These are phyloP conservation scores for Palaemon carinicauda DNA, from an alignment of 1,140 invertebrate species.

Conservation along the genomic window DNA sequence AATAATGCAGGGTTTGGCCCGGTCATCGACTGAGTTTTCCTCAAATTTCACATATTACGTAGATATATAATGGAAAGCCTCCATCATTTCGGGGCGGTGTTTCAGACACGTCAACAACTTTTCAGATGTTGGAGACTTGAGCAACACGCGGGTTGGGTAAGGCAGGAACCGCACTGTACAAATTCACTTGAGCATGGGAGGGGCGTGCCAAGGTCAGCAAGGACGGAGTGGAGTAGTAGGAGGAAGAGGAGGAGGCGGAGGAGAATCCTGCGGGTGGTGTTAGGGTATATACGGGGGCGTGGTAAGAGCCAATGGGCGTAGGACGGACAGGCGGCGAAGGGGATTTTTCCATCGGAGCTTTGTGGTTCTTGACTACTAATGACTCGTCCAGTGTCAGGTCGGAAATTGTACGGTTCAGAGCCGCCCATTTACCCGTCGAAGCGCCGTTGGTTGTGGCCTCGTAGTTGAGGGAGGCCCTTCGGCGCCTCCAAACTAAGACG, in stretches of 20 bases:
- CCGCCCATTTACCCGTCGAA: conserved; percentile 22
- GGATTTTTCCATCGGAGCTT: background rate
- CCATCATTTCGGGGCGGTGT: background rate
- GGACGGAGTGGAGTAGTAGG: background rate
- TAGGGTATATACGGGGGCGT: conserved; percentile 18
- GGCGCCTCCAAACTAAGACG: conserved; percentile 11
- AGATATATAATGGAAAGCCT: background rate
- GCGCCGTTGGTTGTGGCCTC: background rate
- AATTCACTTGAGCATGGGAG: conserved; percentile 20
- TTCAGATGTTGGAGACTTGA: conserved; percentile 15
- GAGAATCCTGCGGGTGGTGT: background rate
- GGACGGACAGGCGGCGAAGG: background rate
- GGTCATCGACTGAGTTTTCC: no score
- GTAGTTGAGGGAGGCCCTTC: background rate
- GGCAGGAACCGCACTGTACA: conserved; percentile 28
- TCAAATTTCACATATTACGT: no score
- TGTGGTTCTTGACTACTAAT: conserved; percentile 31
- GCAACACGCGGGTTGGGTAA: background rate
- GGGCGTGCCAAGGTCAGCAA: background rate
- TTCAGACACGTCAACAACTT: background rate
- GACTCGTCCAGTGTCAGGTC: conserved; percentile 29
- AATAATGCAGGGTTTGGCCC: no score
- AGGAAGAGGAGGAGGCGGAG: background rate
- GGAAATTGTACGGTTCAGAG: conserved; percentile 26
- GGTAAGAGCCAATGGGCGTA: background rate